Evolutionary conservation across 2,113 vertebrate genomes (phyloP).

Genomic region (Chaenogobius annularis): DNA sequence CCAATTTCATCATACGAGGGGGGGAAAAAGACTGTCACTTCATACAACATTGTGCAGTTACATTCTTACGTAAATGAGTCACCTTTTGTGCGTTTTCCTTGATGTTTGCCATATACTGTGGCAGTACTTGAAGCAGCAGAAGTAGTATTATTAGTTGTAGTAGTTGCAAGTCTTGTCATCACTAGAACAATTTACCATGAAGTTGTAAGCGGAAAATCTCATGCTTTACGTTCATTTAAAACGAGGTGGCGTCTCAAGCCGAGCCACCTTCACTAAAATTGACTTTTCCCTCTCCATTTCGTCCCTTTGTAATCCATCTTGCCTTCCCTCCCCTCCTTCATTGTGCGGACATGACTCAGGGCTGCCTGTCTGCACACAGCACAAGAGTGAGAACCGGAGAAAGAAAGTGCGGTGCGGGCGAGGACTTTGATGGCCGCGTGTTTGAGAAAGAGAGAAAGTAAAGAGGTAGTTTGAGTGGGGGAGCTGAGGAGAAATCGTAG

Average conservation of each 20-base stretch:
- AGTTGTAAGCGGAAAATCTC: too few species aligned
- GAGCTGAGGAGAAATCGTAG: conserved; percentile 63
- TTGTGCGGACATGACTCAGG: conserved; percentile 62
- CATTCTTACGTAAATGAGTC: too few species aligned
- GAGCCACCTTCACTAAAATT: conserved; percentile 19
- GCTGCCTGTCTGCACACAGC: conserved; percentile 34
- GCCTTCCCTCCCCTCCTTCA: conserved; percentile 25
- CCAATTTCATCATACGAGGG: too few species aligned
- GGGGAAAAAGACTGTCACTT: too few species aligned
- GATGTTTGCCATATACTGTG: too few species aligned
- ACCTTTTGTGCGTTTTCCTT: too few species aligned
- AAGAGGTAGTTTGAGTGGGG: conserved; percentile 47
- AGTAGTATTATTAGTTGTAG: too few species aligned
- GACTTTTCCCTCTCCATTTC: conserved; percentile 26
- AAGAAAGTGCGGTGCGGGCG: conserved; percentile 25
- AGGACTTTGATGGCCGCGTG: conserved; percentile 56
- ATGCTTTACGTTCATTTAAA: neutral
- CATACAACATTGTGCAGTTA: too few species aligned
- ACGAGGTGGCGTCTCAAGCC: neutral
- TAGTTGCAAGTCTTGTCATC: too few species aligned
- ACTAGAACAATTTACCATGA: too few species aligned
- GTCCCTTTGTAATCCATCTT: conserved; percentile 40
- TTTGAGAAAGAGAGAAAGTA: conserved; percentile 53
- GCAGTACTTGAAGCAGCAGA: too few species aligned
- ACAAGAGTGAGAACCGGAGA: conserved; percentile 19